Conservation (phyloP, 2,888 invertebrate species). For the Papilio elwesi region DNA sequence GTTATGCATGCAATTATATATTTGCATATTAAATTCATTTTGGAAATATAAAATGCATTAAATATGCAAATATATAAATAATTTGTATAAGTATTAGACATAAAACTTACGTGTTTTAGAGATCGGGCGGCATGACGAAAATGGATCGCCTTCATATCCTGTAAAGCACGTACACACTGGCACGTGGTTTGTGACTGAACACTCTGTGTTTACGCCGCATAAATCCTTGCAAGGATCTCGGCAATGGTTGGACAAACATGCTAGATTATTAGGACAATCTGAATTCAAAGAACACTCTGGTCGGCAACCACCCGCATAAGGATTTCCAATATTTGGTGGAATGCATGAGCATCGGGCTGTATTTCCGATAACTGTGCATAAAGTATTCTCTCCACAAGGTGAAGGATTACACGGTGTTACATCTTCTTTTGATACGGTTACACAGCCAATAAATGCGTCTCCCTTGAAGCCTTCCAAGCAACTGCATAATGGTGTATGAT, state of each 20-base stretch:
- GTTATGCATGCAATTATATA: too few species aligned
- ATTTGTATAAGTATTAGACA: not conserved
- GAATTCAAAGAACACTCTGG: slow-evolving; percentile 93
- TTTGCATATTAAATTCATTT: too few species aligned
- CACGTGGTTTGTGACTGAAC: slow-evolving; percentile 91
- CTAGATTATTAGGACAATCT: slow-evolving; percentile 90
- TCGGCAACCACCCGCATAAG: slow-evolving; percentile 92
- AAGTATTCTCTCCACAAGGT: slow-evolving; percentile 93
- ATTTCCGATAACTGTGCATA: slow-evolving; percentile 88
- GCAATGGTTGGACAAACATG: slow-evolving; percentile 93
- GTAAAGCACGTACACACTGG: slow-evolving; percentile 91
- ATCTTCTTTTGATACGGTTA: slow-evolving; percentile 77
- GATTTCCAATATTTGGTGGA: slow-evolving; percentile 94
- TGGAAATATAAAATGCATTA: too few species aligned
- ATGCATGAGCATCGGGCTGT: slow-evolving; percentile 92
- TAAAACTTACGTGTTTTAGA: slow-evolving; percentile 81
- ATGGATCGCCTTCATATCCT: slow-evolving; percentile 93
- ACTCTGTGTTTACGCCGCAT: slow-evolving; percentile 93
- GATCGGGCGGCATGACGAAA: slow-evolving; percentile 88
- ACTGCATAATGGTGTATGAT: slow-evolving; percentile 92
- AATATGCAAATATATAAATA: not conserved
- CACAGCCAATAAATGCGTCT: slow-evolving; percentile 93
- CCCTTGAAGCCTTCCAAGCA: slow-evolving; percentile 91
- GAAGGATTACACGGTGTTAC: slow-evolving; percentile 89
- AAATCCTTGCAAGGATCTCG: slow-evolving; percentile 93